phyloP scores from a whole-genome alignment of 2,797 vertebrate species.

The Hydrolagus colliei region DNA sequence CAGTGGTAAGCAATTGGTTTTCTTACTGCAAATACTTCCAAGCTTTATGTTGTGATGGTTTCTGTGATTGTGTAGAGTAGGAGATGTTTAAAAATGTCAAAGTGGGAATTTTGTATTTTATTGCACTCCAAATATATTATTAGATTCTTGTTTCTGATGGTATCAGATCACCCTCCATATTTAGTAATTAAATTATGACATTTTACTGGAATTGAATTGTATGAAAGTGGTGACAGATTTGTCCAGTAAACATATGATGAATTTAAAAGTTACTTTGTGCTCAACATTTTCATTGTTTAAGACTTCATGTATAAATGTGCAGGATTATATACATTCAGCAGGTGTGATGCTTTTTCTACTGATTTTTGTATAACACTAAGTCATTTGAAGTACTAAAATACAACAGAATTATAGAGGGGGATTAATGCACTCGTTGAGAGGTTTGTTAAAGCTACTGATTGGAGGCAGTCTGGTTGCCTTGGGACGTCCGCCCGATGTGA shows the following conservation, averaged over 20 bases:
- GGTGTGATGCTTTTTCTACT: background rate
- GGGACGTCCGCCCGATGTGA: too few relatives aligned
- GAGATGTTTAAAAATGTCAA: background rate
- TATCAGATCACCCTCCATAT: too few relatives aligned
- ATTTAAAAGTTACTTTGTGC: too few relatives aligned
- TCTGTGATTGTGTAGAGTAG: background rate
- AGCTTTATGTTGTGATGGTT: background rate
- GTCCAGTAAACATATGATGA: too few relatives aligned
- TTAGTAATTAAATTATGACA: too few relatives aligned
- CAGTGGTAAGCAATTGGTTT: background rate
- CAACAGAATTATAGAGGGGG: background rate
- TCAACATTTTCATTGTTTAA: too few relatives aligned
- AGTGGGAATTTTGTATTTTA: background rate
- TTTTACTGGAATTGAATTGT: too few relatives aligned
- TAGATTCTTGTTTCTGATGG: background rate
- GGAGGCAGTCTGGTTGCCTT: background rate
- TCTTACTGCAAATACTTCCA: background rate
- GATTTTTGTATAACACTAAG: background rate
- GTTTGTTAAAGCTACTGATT: too few relatives aligned
- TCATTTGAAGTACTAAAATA: background rate
- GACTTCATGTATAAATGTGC: too few relatives aligned
- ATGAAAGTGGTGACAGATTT: too few relatives aligned
- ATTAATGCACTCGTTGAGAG: background rate
- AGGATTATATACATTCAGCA: too few relatives aligned
- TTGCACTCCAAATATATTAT: background rate